Percentiles rank a stretch among this genome's conserved stretches.
Conservation (phyloP, 1,140 invertebrate species). For the Cherax destructor region DNA sequence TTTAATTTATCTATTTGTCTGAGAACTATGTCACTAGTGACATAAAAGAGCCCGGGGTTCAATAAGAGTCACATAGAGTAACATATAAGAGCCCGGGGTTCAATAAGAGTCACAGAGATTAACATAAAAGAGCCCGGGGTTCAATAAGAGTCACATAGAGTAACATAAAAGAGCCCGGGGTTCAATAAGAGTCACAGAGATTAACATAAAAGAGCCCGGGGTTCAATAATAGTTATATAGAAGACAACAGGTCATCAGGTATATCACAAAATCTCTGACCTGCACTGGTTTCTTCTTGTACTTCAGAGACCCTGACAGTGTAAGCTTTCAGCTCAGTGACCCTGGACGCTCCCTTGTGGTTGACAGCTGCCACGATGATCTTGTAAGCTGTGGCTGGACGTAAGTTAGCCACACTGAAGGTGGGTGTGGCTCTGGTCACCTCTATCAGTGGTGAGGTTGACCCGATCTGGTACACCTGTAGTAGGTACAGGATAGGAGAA, state of each 20-base stretch:
- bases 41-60: no score
- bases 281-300: constrained; percentile 68
- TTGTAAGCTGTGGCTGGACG: constrained; percentile 68
- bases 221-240: background rate
- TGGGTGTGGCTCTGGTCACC: constrained; percentile 38
- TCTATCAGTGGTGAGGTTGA: constrained; percentile 57
- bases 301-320: constrained; percentile 54
- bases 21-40: no score
- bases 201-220: background rate
- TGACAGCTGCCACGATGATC: constrained; percentile 60
- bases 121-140: no score
- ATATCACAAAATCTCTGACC: constrained; percentile 7
- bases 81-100: no score
- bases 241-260: no score
- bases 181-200: no score
- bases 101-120: no score
- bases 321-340: constrained; percentile 65
- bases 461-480: constrained; percentile 66
- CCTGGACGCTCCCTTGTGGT: constrained; percentile 66
- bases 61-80: no score
- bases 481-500: background rate
- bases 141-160: background rate
- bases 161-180: background rate
- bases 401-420: constrained; percentile 67
- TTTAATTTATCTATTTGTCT: no score